Evolutionary conservation across 2,113 vertebrate species (phyloP).

Genomic region (Cnemophilus loriae): DNA sequence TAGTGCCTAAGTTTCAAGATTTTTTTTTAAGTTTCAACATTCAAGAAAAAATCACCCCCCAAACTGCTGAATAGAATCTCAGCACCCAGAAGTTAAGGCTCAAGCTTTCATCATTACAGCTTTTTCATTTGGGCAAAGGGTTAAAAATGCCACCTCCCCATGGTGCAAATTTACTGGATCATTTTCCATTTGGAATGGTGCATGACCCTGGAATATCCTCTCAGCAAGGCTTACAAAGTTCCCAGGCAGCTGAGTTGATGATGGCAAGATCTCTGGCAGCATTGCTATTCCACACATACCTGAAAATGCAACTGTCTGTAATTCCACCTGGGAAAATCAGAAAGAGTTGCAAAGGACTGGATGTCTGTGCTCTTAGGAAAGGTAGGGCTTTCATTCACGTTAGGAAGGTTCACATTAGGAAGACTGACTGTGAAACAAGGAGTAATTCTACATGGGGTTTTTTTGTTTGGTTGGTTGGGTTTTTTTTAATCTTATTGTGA

Average conservation of each 20-base stretch:
- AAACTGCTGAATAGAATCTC: background rate
- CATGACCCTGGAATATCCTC: background rate
- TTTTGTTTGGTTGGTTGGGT: background rate
- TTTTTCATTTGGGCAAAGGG: background rate
- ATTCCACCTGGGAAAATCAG: background rate
- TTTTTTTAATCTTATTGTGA: background rate
- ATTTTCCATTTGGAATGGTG: background rate
- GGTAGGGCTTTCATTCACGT: background rate
- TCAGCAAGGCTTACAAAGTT: background rate
- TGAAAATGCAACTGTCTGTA: background rate
- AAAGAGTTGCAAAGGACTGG: background rate
- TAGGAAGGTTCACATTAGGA: background rate
- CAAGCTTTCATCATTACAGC: background rate
- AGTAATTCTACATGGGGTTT: fast-evolving
- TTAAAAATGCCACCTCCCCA: background rate
- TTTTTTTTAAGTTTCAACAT: no score
- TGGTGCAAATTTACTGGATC: background rate
- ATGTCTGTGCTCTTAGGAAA: background rate
- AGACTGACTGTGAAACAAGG: background rate
- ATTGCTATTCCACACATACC: background rate
- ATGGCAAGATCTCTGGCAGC: background rate
- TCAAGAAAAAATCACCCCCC: background rate
- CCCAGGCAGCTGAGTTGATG: background rate
- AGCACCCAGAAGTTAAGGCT: background rate
- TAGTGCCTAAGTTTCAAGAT: background rate